Evolutionary conservation across 2,113 vertebrate genomes (phyloP).

Genomic region (Etia nguti): DNA sequence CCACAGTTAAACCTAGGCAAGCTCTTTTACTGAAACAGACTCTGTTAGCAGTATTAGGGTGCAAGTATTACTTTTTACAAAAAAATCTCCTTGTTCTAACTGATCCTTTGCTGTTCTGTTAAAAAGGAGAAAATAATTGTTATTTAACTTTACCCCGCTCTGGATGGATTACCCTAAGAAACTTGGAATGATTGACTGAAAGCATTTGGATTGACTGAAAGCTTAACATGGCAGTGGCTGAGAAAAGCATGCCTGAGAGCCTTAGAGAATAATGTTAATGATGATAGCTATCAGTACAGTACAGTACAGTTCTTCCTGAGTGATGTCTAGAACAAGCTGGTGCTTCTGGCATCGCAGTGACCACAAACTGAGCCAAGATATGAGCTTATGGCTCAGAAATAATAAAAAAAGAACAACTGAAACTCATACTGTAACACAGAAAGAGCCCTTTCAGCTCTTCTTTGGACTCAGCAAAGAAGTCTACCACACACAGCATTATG

Average conservation of each 20-base stretch:
- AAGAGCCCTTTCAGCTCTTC: neutral
- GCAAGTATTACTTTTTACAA: neutral
- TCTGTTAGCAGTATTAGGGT: neutral
- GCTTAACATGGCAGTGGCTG: neutral
- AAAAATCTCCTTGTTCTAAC: neutral
- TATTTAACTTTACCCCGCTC: neutral
- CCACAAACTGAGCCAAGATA: conserved; percentile 23
- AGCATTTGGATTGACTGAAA: neutral
- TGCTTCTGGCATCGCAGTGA: conserved; percentile 21
- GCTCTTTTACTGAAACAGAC: neutral
- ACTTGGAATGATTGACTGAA: neutral
- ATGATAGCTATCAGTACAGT: conserved; percentile 19
- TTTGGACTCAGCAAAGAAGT: neutral
- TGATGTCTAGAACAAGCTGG: conserved; percentile 21
- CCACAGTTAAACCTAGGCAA: neutral
- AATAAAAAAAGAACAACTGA: neutral
- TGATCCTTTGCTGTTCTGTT: neutral
- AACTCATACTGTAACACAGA: neutral
- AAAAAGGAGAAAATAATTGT: neutral
- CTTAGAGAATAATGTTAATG: conserved; percentile 21
- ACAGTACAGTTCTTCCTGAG: conserved; percentile 11
- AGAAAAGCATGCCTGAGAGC: neutral
- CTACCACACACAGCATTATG: neutral
- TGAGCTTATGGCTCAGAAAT: conserved; percentile 34
- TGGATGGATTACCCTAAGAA: neutral